Evolutionary conservation across 2,797 vertebrate genomes (phyloP), one percentile per base, ranked within the genome.

Genomic region (Onychomys arenicola): DNA sequence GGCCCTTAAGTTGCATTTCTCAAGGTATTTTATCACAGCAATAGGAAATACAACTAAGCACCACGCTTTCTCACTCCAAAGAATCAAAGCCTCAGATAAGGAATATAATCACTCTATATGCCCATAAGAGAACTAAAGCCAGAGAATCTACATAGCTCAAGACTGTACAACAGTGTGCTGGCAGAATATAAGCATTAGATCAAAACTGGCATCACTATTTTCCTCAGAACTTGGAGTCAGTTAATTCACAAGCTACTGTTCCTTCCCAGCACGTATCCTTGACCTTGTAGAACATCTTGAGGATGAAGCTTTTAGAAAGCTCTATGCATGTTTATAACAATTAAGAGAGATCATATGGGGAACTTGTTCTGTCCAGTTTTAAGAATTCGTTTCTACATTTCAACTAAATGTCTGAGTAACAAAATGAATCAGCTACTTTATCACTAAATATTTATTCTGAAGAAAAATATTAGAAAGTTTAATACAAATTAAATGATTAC

Each of bases 371-470:
- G 67, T 17, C 43, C 75, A 78, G 84, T 87, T 89, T 23, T 95
- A 95, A 75, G 27, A 94, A 73, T 52, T 84, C 27, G 77, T 34
- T 90, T 92, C 21, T n/a, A 82, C 23, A 37, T 86, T 80, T 84
- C 9, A 76, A 21, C 67, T 90, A 89, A 57, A 2, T 14, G 1
- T 85, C 1, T 92, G 32, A 27, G 80, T 90, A 95, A 76, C 46
- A 87, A 86, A 82, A 5, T 82, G 14, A 1, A 49, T 87, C 25
- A 69, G 19, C 80, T 95, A 27, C 89, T 52, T 94, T 91, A 73
- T 78, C 11, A 88, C 19, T 2, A 78, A 75, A 84, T 91, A 9
- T 52, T 21, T 73, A 82, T 63, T 52, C 3, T 84, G 43, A 91
- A 95, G 37, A 67, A 96, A 84, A 95, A 90, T 63, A 59, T 46